These are phyloP conservation scores for Iguana delicatissima DNA, from an alignment of 2,797 vertebrate genomes.

Conservation along the genomic window DNA sequence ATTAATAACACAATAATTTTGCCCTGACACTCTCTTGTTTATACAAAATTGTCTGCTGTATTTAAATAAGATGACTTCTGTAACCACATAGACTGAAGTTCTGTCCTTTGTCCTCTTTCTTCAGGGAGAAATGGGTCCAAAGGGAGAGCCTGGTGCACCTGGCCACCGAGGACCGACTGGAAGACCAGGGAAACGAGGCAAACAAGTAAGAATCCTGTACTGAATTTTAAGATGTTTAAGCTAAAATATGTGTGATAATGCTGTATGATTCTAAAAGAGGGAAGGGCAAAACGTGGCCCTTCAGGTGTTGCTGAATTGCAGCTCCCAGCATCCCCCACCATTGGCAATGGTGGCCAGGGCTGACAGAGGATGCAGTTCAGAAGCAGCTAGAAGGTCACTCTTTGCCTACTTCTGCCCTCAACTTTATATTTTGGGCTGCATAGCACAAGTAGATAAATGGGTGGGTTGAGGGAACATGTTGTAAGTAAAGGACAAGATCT, in stretches of 20 bases:
- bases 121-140: slow-evolving; percentile 98
- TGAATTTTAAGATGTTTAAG: background rate
- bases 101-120: slow-evolving; percentile 39
- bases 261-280: fast-evolving
- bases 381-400: too few relatives aligned
- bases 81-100: background rate
- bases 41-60: background rate
- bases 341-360: too few relatives aligned
- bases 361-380: too few relatives aligned
- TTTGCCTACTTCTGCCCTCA: too few relatives aligned
- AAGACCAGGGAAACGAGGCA: slow-evolving; percentile 96
- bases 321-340: too few relatives aligned
- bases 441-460: background rate
- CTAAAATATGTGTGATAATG: background rate
- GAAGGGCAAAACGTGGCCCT: too few relatives aligned
- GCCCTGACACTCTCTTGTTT: background rate
- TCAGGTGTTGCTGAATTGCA: too few relatives aligned
- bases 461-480: background rate
- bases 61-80: background rate
- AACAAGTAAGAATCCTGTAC: slow-evolving; percentile 84
- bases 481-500: background rate
- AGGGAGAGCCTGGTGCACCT: slow-evolving; percentile 91
- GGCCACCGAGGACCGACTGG: slow-evolving; percentile 96
- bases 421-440: fast-evolving
- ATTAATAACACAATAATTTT: background rate